phyloP scores from a whole-genome alignment of 2,888 invertebrate species.

The Dione juno region DNA sequence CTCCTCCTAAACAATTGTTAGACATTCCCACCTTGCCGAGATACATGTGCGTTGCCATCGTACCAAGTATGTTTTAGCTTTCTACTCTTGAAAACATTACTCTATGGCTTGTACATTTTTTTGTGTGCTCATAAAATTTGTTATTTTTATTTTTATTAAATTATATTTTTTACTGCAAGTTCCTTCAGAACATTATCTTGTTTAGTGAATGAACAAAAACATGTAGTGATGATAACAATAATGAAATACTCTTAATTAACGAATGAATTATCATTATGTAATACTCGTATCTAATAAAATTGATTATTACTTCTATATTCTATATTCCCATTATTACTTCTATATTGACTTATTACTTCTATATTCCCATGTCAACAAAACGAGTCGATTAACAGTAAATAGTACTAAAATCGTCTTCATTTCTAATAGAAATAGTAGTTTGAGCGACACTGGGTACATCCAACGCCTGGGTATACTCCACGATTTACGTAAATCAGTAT shows the following conservation, averaged over 20 bases:
- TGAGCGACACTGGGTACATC: no score
- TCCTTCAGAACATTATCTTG: no score
- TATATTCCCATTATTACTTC: no score
- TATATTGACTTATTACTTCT: no score
- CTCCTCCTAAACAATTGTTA: conserved; percentile 63
- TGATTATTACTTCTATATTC: background rate
- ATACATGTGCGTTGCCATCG: conserved; percentile 35
- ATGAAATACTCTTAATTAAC: conserved; percentile 11
- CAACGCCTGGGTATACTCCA: no score
- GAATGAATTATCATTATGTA: conserved; percentile 8
- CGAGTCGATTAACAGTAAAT: background rate
- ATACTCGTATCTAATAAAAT: background rate
- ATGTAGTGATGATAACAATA: background rate
- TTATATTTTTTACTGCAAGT: no score
- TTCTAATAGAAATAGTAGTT: no score
- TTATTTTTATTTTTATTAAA: background rate
- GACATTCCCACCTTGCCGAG: conserved; percentile 50
- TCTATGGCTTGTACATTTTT: background rate
- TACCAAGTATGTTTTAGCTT: conserved; percentile 31
- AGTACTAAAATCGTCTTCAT: no score
- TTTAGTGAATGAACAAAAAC: no score
- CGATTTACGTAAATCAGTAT: no score
- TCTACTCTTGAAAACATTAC: conserved; percentile 27
- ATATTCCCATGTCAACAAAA: background rate
- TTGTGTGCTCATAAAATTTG: background rate